Evolutionary conservation across 2,797 vertebrate species (phyloP), one percentile per base, ranked within the genome.

Genomic region (Sus cebifrons): DNA sequence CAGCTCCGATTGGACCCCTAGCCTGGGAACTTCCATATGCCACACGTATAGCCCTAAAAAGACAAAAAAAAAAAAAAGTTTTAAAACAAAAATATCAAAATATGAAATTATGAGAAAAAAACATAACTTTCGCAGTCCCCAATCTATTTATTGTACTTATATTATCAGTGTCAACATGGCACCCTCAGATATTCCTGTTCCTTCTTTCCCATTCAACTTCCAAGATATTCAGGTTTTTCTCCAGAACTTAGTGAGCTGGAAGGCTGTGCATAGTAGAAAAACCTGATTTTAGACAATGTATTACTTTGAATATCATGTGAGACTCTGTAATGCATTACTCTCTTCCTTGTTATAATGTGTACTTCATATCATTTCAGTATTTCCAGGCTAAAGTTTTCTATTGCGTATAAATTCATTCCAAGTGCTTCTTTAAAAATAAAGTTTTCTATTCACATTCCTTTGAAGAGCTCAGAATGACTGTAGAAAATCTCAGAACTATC

Each of bases 401-500:
- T 54, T 15, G 2, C 29, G 16, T 18, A 70, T 49, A 49, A 10
- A 49, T 27, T 94, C 17, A 71, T 58, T 88, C 32, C 65, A 78
- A 79, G 14, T 49, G n/a, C 14, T 27, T 58, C 21, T 68, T 70
- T 56, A 64, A 58, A 77, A n/a, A 77, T 64, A 54, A 49, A 2
- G 1, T 78, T 89, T 10, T 74, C 40, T 68, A 73, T 49, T 91
- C 7, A 86, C 84, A 90, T 40, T 40, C 25, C 4, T 92, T 79
- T 52, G 77, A 90, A 92, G 52, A 92, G n/a, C 1, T 94, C 44
- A 74, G 20, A 40, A 18, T 65, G 9, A 54, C 60, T 84, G 0
- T 64, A 91, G 32, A 64, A 94, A 95, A 79, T 64, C 17, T 71
- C 70, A 84, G 36, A 67, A 79, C 10, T n/a, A 87, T 52, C 68